Base-by-base conservation (phyloP, 2,888 invertebrate species). In the Cabera pusaria region DNA sequence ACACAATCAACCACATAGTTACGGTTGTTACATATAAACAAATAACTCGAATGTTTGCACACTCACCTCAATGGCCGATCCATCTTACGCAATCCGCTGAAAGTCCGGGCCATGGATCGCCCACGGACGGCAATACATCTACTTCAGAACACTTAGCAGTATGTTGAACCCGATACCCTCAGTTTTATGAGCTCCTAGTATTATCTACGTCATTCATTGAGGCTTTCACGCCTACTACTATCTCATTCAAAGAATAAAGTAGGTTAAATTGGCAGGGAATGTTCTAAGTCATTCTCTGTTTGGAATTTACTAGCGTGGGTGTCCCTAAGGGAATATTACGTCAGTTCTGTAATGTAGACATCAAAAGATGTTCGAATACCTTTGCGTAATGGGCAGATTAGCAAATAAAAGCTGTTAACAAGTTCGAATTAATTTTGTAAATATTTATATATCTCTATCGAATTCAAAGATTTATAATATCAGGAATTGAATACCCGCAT, bases 141-240 rank as follows among this genome's bases (percentile, higher is more conserved):
- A 40, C 41, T 40, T 36, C 42, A 38, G 42, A 48, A 8, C 37
- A 44, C 33, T 50, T 47, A 43, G 28, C 35, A 37, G 51, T 50
- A 33, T 41, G 51, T 49, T 53, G 46, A 49, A 56, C 53, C 51
- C 53, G 32, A 37, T 39, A 56, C 48, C 34, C 32, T 44, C 44
- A 23, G 44, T 24, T 46, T 33, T 47, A 56, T 52, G 47, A 52
- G 46, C 33, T 52, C 52, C 52, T 43, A 20, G 44, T 42, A 51
- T 35, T 19, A 20, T 26, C 53, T 48, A 56, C 50, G 49, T 49
- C 45, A 56, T 44, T 45, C 51, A 62, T 60, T 62, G 51, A 62
- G 45, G 49, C 52, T 58, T 50, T 48, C 37, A 47, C 47, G 52
- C 54, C 52, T 49, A 61, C 59, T 40, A 43, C 32, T 35, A 25